Base-by-base conservation (phyloP, 1,140 invertebrate genomes). In the Dufourea novaeangliae region DNA sequence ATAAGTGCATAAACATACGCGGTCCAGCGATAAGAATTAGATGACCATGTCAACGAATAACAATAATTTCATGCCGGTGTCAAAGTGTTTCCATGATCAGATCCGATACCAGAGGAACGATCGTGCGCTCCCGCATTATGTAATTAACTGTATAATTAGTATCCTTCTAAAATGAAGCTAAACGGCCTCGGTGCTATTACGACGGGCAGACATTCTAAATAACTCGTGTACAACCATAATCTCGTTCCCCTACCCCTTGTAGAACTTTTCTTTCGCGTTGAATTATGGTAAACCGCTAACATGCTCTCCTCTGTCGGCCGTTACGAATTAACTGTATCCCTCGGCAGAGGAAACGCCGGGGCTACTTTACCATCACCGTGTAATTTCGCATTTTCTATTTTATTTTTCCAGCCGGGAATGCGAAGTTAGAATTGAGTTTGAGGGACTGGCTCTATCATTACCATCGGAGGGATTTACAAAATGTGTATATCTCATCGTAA, bases 241-340 rank as follows among this genome's bases (percentile, higher is more conserved):
- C n/a, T 0, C 59, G 6, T 37, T 14, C 8, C 37, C 39, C 41
- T 29, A 64, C 27, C 20, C 20, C n/a, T n/a, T n/a, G n/a, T n/a
- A n/a, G n/a, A n/a, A n/a, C n/a, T 46, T 46, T 66, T 66, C 62
- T 66, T 46, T 66, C 59, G 32, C 34, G 34, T 34, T 66, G 20
- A 66, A 50, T 46, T 66, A 66, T 66, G 39, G 62, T 66, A 50
- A 66, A 66, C 44, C 62, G 22, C 25, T 39, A 66, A 39, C 62
- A 46, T 46, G 62, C 41, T 29, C 41, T 29, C 12, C 41, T 17
- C 39, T 29, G 17, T 20, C 34, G n/a, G 34, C 39, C 17, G 62
- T 20, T 46, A 17, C 27, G n/a, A 66, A 66, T 66, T 66, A 66
- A 50, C 62, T 66, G 62, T 50, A 66, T 11, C n/a, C 62, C 62